Evolutionary conservation across 2,797 vertebrate genomes (phyloP), one percentile per base, ranked within the genome.

Genomic region (Melanotaenia boesemani): DNA sequence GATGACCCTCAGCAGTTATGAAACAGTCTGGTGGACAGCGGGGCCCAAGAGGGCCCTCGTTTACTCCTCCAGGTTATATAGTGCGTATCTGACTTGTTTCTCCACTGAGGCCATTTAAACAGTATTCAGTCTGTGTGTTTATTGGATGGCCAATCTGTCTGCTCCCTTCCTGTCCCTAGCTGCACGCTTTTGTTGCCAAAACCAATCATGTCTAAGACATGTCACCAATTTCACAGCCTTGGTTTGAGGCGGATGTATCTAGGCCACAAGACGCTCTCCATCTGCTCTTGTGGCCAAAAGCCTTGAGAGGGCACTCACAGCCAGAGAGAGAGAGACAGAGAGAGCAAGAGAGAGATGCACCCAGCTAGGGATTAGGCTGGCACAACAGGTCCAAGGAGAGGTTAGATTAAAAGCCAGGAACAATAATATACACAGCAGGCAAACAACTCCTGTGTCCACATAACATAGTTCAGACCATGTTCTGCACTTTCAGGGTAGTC

Each of bases 201-300:
- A 77, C 76, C 79, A 85, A 88, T 86, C 79, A 80, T 59, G 82
- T 86, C 72, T 34, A 28, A 82, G 79, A 72, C 86, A 71, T 70
- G 85, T 84, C 79, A 84, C 82, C 78, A 76, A 70, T 80, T 89
- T 83, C 62, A 20, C 77, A 78, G 82, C 76, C 77, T 79, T 77
- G 64, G 76, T 86, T 87, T 88, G 79, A 85, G 78, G 77, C 65
- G 2, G 68, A 32, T 34, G 69, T 79, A 91, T 89, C 78, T 90
- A 88, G 90, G 90, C 86, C 84, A 89, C 85, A 89, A 89, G 86
- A 92, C 79, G 46, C 77, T 79, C 68, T 83, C 89, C 91, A 91
- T 94, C 92, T 92, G 91, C 76, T 88, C 63, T 36, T 67, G 72
- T 61, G 88, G 72, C 83, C 85, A 85, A 88, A 90, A 86, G 84